Evolutionary conservation across 2,797 vertebrate species (phyloP), one percentile per base, ranked within the genome.

Genomic region (Hyperoplus lanceolatus): DNA sequence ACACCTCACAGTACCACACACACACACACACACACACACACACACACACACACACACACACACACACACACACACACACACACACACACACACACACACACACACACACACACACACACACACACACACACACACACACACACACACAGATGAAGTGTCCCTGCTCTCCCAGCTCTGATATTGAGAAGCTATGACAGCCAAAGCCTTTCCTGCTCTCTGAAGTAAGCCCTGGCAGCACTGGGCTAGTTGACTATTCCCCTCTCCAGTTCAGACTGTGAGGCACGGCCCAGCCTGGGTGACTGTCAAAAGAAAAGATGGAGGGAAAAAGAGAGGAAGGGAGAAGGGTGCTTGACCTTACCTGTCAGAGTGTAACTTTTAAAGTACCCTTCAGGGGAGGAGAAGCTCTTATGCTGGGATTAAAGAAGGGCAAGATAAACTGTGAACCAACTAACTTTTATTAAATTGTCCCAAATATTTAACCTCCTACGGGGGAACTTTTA

Each of bases 141-240:
- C 85, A 75, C 83, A 60, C 5, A 80, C 82, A 92, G 92, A 92
- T 92, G 83, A 93, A 93, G 89, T 89, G 90, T 89, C 92, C 81
- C 83, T 60, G 70, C 90, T 83, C 86, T 83, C 53, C 29, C 29
- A 51, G 83, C 90, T 89, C 86, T 89, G 88, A 91, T 93, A 88
- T 87, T 88, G 84, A 89, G 90, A 89, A 87, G 83, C 90, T 85
- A 75, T 88, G 91, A 91, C 91, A 92, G 90, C 88, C 91, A 87
- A 88, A 91, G 87, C 85, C 86, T 75, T 29, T 80, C 75, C 85
- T 38, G 62, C 83, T 87, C 90, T 88, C 85, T 83, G 86, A 88
- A 87, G 87, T 89, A 85, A 90, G 89, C 82, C 87, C 85, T 68
- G 85, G 78, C 82, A 84, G 87, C 75, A 69, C 83, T 85, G 66